Evolutionary conservation across 2,888 invertebrate species (phyloP).

Genomic region (Helleia helle): DNA sequence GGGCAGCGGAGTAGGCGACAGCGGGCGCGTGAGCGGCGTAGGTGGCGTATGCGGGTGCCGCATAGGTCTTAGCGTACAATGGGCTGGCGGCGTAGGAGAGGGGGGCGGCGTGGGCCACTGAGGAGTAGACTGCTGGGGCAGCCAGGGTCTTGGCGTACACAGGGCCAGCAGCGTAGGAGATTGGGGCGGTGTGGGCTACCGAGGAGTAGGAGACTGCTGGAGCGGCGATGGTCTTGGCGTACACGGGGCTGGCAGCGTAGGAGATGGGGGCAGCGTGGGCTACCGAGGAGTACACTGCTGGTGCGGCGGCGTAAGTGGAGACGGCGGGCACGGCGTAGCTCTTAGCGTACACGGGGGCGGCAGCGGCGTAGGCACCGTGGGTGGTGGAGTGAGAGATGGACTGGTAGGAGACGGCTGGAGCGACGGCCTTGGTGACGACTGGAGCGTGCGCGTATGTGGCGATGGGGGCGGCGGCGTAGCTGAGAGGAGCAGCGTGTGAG

Average conservation of each 20-base stretch:
- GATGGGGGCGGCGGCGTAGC: conserved; percentile 31
- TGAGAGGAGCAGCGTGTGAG: conserved; percentile 21
- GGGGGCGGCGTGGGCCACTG: conserved; percentile 24
- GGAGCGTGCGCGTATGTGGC: conserved; percentile 32
- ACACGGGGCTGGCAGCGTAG: conserved; percentile 29
- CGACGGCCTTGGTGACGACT: conserved; percentile 63
- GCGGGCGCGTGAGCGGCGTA: conserved; percentile 21
- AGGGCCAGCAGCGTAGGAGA: conserved; percentile 15
- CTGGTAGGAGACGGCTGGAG: conserved; percentile 38
- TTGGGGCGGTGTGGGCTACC: conserved; percentile 30
- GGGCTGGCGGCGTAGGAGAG: conserved; percentile 25
- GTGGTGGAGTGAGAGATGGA: conserved; percentile 44
- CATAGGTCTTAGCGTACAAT: conserved; percentile 21
- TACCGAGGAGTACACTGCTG: conserved; percentile 15
- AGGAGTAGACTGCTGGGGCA: conserved; percentile 14
- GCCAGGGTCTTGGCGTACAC: conserved; percentile 1
- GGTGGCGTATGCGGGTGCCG: conserved; percentile 22
- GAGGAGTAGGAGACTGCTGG: conserved; percentile 39
- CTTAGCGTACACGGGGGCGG: conserved; percentile 29
- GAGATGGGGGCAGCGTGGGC: conserved; percentile 26
- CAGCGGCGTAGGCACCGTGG: conserved; percentile 25
- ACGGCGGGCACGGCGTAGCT: conserved; percentile 20
- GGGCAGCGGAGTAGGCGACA: conserved; percentile 24
- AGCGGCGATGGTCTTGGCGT: conserved; percentile 36
- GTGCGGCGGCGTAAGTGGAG: conserved; percentile 28